phyloP scores from a whole-genome alignment of 2,797 vertebrate genomes.

The Sebastes cheni region DNA sequence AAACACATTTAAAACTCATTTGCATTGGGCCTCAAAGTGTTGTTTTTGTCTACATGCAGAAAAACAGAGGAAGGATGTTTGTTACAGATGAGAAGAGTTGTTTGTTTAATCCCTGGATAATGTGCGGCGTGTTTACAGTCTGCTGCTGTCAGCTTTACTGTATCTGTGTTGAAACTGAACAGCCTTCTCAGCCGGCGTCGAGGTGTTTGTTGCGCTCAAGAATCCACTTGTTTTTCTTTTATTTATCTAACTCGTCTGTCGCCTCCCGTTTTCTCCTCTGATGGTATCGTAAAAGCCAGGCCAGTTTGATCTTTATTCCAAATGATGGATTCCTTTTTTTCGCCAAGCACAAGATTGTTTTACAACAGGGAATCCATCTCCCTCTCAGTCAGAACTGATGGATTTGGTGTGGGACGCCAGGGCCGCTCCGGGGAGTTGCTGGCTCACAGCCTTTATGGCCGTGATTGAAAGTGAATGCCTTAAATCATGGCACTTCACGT shows the following conservation, averaged over 20 bases:
- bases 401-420: conserved; percentile 24
- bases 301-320: conserved; percentile 5
- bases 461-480: conserved; percentile 49
- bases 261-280: neutral
- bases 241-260: neutral
- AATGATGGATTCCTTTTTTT: conserved; percentile 16
- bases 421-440: conserved; percentile 29
- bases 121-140: conserved; percentile 2
- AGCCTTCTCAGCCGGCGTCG: neutral
- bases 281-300: conserved; percentile 12
- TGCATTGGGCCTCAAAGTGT: neutral
- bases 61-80: neutral
- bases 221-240: conserved; percentile 5
- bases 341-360: conserved; percentile 17
- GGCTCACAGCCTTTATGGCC: conserved; percentile 23
- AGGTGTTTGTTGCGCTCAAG: conserved; percentile 8
- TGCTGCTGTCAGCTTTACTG: neutral
- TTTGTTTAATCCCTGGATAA: conserved; percentile 11
- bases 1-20: neutral
- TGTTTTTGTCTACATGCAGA: neutral
- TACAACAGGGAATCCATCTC: conserved; percentile 20
- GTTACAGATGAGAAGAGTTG: neutral
- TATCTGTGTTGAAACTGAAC: conserved; percentile 2
- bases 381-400: conserved; percentile 37
- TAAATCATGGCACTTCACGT: conserved; percentile 30